Percentiles rank a stretch among this genome's conserved stretches.
These are phyloP conservation scores for Dipodomys ordii DNA, from an alignment of 2,113 vertebrate species.

Conservation along the genomic window DNA sequence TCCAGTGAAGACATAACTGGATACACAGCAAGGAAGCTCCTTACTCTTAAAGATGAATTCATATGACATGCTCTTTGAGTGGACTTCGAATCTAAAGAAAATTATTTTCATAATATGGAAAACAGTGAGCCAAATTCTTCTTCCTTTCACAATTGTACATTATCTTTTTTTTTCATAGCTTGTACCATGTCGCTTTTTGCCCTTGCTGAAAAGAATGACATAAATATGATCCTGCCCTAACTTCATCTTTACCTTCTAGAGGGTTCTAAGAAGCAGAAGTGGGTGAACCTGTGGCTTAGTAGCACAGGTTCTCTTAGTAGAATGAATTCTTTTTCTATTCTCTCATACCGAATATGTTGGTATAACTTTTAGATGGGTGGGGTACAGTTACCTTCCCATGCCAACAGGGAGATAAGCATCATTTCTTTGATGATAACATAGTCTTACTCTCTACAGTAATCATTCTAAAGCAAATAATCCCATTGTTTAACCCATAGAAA, in stretches of 20 bases:
- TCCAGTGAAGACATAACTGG: background rate
- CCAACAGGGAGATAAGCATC: background rate
- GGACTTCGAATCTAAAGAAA: constrained; percentile 28
- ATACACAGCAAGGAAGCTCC: constrained; percentile 2
- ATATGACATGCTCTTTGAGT: background rate
- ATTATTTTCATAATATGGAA: background rate
- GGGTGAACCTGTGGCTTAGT: background rate
- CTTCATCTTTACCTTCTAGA: background rate
- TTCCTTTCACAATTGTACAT: constrained; percentile 15
- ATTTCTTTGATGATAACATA: background rate
- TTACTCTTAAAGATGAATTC: constrained; percentile 38
- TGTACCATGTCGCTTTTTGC: background rate
- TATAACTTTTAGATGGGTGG: background rate
- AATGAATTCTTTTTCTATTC: background rate
- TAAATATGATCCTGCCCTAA: background rate
- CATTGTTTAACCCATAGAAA: background rate
- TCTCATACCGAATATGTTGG: background rate
- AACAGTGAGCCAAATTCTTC: background rate
- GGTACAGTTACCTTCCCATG: background rate
- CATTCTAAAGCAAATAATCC: constrained; percentile 36
- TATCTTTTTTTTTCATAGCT: constrained; percentile 1
- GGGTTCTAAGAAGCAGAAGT: background rate
- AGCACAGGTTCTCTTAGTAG: too few relatives aligned
- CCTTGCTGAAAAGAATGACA: constrained; percentile 40
- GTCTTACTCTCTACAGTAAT: constrained; percentile 3